phyloP scores from a whole-genome alignment of 2,113 vertebrate genomes.

The Uria lomvia region DNA sequence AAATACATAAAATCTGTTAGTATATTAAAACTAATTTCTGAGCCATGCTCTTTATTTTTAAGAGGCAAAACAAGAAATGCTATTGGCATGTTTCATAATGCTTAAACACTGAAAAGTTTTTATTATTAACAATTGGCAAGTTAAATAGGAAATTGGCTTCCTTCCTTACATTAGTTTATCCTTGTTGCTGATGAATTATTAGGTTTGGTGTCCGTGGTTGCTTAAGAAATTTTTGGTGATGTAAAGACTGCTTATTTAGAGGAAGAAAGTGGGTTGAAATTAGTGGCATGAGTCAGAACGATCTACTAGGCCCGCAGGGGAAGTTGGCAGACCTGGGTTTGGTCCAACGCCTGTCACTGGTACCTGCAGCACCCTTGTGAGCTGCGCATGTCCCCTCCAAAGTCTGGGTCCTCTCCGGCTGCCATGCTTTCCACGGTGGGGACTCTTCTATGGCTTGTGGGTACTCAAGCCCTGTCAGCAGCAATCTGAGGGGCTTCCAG shows the following conservation, averaged over 20 bases:
- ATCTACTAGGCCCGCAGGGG: background rate
- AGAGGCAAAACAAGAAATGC: background rate
- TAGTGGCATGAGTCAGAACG: background rate
- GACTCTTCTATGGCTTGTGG: fast-evolving
- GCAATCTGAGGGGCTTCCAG: background rate
- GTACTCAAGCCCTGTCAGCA: background rate
- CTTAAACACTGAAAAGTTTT: background rate
- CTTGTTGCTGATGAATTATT: background rate
- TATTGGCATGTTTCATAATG: background rate
- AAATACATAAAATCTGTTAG: background rate
- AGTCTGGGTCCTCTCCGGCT: background rate
- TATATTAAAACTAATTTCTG: background rate
- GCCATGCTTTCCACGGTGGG: fast-evolving
- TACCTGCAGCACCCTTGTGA: background rate
- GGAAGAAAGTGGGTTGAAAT: background rate
- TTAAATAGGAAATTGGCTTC: background rate
- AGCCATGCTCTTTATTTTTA: background rate
- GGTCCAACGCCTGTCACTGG: background rate
- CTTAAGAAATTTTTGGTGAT: background rate
- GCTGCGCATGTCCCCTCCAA: background rate
- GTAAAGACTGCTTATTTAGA: background rate
- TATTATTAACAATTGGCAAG: background rate
- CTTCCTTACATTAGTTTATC: background rate
- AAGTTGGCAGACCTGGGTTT: background rate
- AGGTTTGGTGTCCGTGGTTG: background rate